Evolutionary conservation across 2,113 vertebrate genomes (phyloP).

Genomic region (Carassius auratus): DNA sequence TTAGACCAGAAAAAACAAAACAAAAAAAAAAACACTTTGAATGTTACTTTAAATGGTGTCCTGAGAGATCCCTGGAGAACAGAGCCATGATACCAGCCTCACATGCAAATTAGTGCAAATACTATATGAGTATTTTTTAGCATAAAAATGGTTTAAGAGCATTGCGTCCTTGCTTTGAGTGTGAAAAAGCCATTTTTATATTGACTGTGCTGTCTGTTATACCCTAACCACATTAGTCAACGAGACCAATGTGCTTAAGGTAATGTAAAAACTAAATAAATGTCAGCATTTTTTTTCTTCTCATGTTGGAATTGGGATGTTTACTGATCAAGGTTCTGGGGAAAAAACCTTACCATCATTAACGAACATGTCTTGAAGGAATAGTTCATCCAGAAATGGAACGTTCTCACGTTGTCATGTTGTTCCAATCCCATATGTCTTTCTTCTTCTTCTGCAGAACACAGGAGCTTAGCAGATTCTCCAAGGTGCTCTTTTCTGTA

Average conservation of each 20-base stretch:
- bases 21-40: background rate
- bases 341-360: background rate
- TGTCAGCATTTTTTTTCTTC: slow-evolving; percentile 71
- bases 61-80: slow-evolving; percentile 41
- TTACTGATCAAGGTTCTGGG: slow-evolving; percentile 15
- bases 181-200: slow-evolving; percentile 84
- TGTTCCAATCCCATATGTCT: background rate
- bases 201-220: slow-evolving; percentile 80
- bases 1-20: slow-evolving; percentile 46
- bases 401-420: background rate
- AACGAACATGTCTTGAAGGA: background rate
- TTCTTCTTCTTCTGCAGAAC: background rate
- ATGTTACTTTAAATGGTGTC: slow-evolving; percentile 40
- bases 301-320: slow-evolving; percentile 66
- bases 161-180: slow-evolving; percentile 81
- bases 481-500: background rate
- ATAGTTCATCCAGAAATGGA: background rate
- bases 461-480: background rate
- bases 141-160: slow-evolving; percentile 70
- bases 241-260: slow-evolving; percentile 70
- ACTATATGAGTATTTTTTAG: slow-evolving; percentile 77
- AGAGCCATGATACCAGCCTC: slow-evolving; percentile 70
- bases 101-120: slow-evolving; percentile 74
- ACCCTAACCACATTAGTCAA: slow-evolving; percentile 75
- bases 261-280: slow-evolving; percentile 68